Evolutionary conservation across 2,113 vertebrate genomes (phyloP), one percentile per base, ranked within the genome.

Genomic region (Athene cunicularia): DNA sequence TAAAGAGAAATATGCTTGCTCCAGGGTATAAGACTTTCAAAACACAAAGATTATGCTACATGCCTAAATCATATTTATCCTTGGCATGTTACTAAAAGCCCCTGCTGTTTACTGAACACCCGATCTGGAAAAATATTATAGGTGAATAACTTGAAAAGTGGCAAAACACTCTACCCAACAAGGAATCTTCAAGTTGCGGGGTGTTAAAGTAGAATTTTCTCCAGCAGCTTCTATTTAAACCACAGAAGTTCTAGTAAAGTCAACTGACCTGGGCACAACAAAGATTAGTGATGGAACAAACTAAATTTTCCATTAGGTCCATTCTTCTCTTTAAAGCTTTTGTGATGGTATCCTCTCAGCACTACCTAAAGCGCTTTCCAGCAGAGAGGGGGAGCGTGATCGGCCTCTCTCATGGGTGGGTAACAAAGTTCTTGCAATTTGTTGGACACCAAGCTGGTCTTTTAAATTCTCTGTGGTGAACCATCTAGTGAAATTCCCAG

Each of bases 11-110:
- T 83, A 17, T 0, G 5, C 8, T 18, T 37, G 9, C 4, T 37
- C 58, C 2, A 10, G 37, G 22, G 37, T 33, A 1, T 2, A 4
- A 43, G 11, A 8, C 39, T 70, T 64, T 14, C 17, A 7, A 47
- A 26, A 11, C 12, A 1, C 21, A 35, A 33, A 27, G 23, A 23
- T 8, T 3, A 5, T 2, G 6, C 43, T 15, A 4, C 1, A 2
- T 12, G 52, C 30, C 41, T 6, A 75, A n/a, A 47, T 4, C 8
- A 2, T 3, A 3, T 8, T 59, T 11, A 3, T 28, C 37, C 14
- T 85, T 72, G 37, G 16, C 28, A 5, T 8, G 9, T 8, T 26
- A 21, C 21, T 28, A 22, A 4, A 56, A 23, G 58, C 4, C 30
- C 26, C 39, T 15, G 27, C 17, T 47, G 15, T 49, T 84, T 47